Conservation (phyloP, 1,140 invertebrate genomes). For the Drosophila bifasciata region DNA sequence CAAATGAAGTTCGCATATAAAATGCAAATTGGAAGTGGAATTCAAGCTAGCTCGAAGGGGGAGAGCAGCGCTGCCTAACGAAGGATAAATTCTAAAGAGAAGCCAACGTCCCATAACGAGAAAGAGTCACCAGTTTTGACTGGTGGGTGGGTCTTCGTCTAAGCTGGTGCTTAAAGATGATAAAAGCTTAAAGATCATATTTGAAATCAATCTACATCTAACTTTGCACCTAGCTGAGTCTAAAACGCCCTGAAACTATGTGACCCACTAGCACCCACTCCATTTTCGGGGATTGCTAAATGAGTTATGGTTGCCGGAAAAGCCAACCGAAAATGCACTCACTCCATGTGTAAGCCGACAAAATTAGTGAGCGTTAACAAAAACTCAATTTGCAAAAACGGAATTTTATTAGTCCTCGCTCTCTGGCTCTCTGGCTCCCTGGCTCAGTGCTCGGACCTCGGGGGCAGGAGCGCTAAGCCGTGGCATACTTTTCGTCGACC, state of each 20-base stretch:
- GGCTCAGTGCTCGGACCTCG: not conserved
- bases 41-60: not conserved
- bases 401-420: constrained; percentile 46
- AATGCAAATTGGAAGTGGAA: constrained; percentile 41
- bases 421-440: too few species aligned
- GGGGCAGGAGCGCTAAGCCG: constrained; percentile 23
- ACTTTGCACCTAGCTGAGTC: too few species aligned
- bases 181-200: too few species aligned
- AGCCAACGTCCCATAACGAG: constrained; percentile 21
- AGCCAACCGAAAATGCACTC: constrained; percentile 19
- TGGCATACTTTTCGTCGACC: constrained; percentile 53
- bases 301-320: constrained; percentile 3
- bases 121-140: constrained; percentile 30
- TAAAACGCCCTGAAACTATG: too few species aligned
- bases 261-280: not conserved
- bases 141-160: constrained; percentile 1
- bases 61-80: not conserved
- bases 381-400: constrained; percentile 43
- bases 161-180: constrained; percentile 6
- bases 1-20: constrained; percentile 49
- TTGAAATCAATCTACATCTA: too few species aligned
- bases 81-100: not conserved
- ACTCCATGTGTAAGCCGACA: constrained; percentile 15
- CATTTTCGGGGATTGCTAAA: not conserved
- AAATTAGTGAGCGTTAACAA: constrained; percentile 44